Evolutionary conservation across 2,888 invertebrate species (phyloP), one percentile per base, ranked within the genome.

Genomic region (Microplitis deprimator): DNA sequence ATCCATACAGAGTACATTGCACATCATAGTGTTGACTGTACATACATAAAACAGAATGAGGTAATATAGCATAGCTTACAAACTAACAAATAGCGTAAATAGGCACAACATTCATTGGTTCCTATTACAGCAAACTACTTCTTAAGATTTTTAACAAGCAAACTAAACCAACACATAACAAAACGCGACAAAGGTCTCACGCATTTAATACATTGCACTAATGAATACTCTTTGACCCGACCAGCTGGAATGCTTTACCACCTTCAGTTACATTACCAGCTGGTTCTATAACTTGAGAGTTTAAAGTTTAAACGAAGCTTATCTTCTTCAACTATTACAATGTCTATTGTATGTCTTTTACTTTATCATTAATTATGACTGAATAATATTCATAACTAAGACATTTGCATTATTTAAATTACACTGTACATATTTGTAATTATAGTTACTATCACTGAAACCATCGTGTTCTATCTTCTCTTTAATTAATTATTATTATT

Each of bases 221-320:
- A 71, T 61, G 71, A 71, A 61, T 60, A n/a, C 71, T 61, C 71
- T 59, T 71, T 71, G 60, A 71, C 71, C 71, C 61, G 5, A 61
- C 38, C 29, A 59, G 50, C 29, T 39, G 60, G 29, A 16, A 10
- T 40, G 59, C 16, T 61, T 50, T 50, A 13, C 50, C 50, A 50
- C 50, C 50, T 50, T 50, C 50, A 50, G 50, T 50, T 50, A 50
- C 50, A 50, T 8, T 50, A 50, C 13, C 50, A 50, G 50, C 50
- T 50, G 50, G 10, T 50, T 50, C 50, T 50, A 13, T 50, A 50
- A 13, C 13, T 50, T 50, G 50, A 13, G 13, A 50, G 50, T 50
- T 50, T 50, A 50, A 50, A 13, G 50, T 50, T 50, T 50, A 13
- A 50, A 50, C 50, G 13, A 50, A 50, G 50, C 50, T 50, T 50